Evolutionary conservation across 2,113 vertebrate species (phyloP).

Genomic region (Pachypanchax playfairii): DNA sequence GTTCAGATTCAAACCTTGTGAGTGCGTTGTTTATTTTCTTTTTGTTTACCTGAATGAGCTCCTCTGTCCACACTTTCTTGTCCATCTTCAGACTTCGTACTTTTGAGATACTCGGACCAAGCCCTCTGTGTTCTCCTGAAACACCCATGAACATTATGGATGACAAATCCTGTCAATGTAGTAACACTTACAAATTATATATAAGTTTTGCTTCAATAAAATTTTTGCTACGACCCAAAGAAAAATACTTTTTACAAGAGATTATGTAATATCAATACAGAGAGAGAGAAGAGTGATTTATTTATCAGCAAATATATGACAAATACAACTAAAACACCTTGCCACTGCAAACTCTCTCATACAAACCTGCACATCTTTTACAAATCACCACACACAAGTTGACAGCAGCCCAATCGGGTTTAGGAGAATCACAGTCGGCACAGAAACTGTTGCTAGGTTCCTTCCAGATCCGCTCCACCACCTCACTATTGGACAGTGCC

Average conservation of each 20-base stretch:
- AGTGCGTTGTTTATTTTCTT: not conserved
- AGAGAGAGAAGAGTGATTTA: too few species aligned
- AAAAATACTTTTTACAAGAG: too few species aligned
- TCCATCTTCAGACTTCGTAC: slow-evolving; percentile 98
- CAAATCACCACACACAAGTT: slow-evolving; percentile 95
- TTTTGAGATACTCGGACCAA: slow-evolving; percentile 90
- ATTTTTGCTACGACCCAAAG: too few species aligned
- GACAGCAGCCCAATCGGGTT: slow-evolving; percentile 93
- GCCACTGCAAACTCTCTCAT: not conserved
- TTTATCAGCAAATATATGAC: not conserved
- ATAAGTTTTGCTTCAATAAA: not conserved
- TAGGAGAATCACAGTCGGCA: slow-evolving; percentile 85
- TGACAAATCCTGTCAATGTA: not conserved
- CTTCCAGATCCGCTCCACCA: slow-evolving; percentile 87
- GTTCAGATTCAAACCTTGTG: not conserved
- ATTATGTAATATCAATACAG: too few species aligned
- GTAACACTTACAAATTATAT: not conserved
- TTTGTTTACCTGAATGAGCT: slow-evolving; percentile 86
- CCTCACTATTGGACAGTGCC: slow-evolving; percentile 90
- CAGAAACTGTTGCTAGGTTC: slow-evolving; percentile 85
- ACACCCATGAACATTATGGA: slow-evolving; percentile 15
- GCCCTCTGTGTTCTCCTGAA: slow-evolving; percentile 88
- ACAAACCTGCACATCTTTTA: slow-evolving; percentile 91
- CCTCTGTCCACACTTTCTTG: slow-evolving; percentile 93
- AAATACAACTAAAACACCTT: not conserved